Evolutionary conservation across 2,888 invertebrate genomes (phyloP), one percentile per base, ranked within the genome.

Genomic region (Dyspetes luteomarginatus): DNA sequence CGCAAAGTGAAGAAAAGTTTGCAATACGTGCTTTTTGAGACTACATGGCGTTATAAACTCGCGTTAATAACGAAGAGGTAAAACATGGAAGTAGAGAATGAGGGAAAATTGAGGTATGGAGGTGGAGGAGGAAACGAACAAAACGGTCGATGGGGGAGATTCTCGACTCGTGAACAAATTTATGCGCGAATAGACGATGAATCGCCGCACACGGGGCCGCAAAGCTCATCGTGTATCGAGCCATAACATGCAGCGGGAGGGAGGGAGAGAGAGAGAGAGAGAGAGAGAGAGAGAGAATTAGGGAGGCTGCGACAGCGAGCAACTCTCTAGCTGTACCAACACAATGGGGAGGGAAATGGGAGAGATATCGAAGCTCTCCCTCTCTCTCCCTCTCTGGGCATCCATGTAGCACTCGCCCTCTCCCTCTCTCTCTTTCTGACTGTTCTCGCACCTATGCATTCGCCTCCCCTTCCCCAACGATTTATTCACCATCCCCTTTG

Each of bases 131-230:
- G 41, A 22, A 28, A 36, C 26, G 64, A 26, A 22, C 19, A 50
- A 22, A 43, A 41, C 36, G 24, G 64, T 26, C 12, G 48, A n/a
- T 7, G 22, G 50, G 64, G 36, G 64, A 50, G 24, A 68, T 36
- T 68, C 30, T 69, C 68, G 75, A 73, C 64, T 81, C 80, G 82
- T 65, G 81, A 82, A 87, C 82, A 86, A 86, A 88, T 88, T 88
- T 88, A 87, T 88, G 87, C 82, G 74, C 78, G 82, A 67, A 71
- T 76, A 68, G 50, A 78, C 85, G 85, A 88, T 87, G 87, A 87
- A 88, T 87, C 83, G 84, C 81, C 69, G 73, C 82, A 74, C 77
- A n/a, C n/a, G n/a, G 45, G 75, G 52, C 43, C 48, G 58, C 65
- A 52, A 64, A 71, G 71, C 71, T 79, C 65, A 45, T 65, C 64